Evolutionary conservation across 35 echinoderm and acorn worm species (phyloP).

Genomic region (Antedon bifida): DNA sequence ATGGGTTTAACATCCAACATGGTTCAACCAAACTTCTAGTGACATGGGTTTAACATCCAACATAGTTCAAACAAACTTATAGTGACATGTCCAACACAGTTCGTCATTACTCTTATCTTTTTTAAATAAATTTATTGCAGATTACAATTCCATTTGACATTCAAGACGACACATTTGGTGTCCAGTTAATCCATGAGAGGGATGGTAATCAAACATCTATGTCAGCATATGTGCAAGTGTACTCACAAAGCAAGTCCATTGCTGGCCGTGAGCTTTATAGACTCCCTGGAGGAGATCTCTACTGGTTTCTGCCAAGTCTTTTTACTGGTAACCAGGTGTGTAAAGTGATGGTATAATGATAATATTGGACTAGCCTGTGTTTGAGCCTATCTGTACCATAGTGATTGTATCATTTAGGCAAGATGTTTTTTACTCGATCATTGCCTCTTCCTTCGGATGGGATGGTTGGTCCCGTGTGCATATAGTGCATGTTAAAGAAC

Average conservation of each 20-base stretch:
- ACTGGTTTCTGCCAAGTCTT: slow-evolving; percentile 52
- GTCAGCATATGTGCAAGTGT: slow-evolving; percentile 1
- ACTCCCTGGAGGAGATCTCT: slow-evolving; percentile 48
- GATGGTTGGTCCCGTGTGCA: no score
- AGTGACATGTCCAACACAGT: no score
- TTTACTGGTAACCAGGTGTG: slow-evolving; percentile 72
- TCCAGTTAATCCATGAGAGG: slow-evolving; percentile 12
- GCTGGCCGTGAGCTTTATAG: slow-evolving; percentile 31
- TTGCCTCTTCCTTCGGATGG: no score
- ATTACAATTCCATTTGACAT: slow-evolving; percentile 4
- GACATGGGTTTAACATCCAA: no score
- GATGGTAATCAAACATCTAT: not conserved
- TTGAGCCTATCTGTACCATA: no score
- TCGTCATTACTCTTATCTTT: no score
- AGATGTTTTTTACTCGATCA: not conserved
- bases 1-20: no score
- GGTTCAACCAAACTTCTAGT: no score
- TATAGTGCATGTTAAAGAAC: no score
- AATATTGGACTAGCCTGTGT: not conserved
- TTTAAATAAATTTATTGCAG: no score
- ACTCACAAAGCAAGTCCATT: slow-evolving; percentile 24
- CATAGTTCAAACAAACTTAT: no score
- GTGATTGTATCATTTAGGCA: not conserved
- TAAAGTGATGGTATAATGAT: not conserved
- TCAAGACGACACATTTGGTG: slow-evolving; percentile 19